phyloP scores from a whole-genome alignment of 92 coral and sea anemone species.

The Phenganax stokvisi region DNA sequence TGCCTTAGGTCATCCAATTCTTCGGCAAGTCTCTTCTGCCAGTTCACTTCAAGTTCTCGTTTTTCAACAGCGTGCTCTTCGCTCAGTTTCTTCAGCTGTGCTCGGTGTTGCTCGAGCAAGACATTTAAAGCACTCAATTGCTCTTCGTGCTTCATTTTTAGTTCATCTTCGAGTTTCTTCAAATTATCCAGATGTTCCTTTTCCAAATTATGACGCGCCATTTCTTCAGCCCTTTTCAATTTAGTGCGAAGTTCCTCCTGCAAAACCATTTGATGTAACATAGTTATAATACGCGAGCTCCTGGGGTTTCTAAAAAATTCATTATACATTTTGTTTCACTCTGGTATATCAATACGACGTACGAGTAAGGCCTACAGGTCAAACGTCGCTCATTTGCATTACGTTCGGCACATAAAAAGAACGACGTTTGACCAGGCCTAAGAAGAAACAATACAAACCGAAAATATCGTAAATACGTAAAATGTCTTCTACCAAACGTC shows the following conservation, averaged over 20 bases:
- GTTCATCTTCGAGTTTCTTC: constrained; percentile 70
- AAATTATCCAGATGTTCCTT: constrained; percentile 89
- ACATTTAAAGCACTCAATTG: constrained; percentile 76
- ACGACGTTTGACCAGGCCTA: too few relatives aligned
- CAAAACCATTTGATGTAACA: neutral
- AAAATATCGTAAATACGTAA: too few relatives aligned
- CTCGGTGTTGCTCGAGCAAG: constrained; percentile 70
- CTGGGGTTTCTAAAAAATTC: neutral
- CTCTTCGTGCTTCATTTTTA: constrained; percentile 75
- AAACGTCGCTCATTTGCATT: too few relatives aligned
- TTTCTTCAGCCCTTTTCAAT: constrained; percentile 84
- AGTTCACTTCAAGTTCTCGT: constrained; percentile 50
- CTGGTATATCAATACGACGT: too few relatives aligned
- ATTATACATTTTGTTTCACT: too few relatives aligned
- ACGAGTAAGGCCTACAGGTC: too few relatives aligned
- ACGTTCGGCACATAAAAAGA: too few relatives aligned
- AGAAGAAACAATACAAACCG: too few relatives aligned
- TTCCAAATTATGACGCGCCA: constrained; percentile 80
- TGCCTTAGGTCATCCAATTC: constrained; percentile 65
- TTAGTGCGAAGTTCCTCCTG: constrained; percentile 66
- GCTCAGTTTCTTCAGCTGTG: constrained; percentile 57
- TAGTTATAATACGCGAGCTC: neutral
- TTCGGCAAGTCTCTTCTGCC: constrained; percentile 59
- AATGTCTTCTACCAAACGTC: too few relatives aligned
- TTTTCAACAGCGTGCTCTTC: constrained; percentile 51